Conservation (phyloP, 2,113 vertebrate genomes). For the Oceanites oceanicus region DNA sequence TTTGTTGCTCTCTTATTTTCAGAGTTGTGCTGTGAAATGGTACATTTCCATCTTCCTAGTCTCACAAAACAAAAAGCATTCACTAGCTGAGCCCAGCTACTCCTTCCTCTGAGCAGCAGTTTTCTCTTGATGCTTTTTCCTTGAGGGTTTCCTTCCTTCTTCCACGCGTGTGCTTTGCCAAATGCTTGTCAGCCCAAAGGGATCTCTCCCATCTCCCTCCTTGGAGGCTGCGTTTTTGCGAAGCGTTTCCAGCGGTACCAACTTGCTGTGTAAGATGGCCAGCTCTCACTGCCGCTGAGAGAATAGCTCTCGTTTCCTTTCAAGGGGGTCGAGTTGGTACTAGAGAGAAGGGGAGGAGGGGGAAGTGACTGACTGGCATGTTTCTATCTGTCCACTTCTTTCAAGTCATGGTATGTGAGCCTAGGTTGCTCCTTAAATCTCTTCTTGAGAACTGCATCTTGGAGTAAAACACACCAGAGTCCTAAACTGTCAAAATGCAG, state of each 20-base stretch:
- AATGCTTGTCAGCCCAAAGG: not conserved
- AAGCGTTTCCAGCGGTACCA: not conserved
- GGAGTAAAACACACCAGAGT: not conserved
- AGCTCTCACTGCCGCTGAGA: rapidly evolving
- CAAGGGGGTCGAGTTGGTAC: too few relatives aligned
- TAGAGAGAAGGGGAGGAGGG: not conserved
- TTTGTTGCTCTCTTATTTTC: not conserved
- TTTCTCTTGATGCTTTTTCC: not conserved
- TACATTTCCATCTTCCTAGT: not conserved
- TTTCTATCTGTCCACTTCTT: not conserved
- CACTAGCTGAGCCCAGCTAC: not conserved
- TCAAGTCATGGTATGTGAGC: not conserved
- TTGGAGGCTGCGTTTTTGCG: not conserved
- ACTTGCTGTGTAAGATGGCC: not conserved
- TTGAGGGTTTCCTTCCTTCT: not conserved
- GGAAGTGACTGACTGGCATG: not conserved
- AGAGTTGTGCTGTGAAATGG: not conserved
- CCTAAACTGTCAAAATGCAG: not conserved
- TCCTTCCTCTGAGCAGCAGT: not conserved
- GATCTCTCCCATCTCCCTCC: not conserved
- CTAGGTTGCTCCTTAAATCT: not conserved
- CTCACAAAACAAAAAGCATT: not conserved
- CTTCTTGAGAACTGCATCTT: not conserved
- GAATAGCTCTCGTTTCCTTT: not conserved
- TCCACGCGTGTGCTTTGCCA: not conserved